Base-by-base conservation (phyloP, 2,888 invertebrate genomes). In the Pemphredon lugubris region DNA sequence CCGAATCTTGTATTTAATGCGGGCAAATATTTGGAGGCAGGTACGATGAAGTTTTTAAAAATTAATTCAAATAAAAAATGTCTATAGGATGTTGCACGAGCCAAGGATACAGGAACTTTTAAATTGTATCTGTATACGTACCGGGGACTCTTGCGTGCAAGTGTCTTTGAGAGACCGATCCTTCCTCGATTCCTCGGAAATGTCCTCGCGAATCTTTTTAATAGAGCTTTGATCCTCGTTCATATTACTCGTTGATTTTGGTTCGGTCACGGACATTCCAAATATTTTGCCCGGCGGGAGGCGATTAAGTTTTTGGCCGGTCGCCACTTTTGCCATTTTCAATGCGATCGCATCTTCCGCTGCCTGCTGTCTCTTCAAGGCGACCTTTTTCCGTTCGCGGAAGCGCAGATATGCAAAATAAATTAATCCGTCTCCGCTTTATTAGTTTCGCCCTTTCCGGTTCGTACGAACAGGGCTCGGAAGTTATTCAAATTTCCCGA, bases 281-380 rank as follows among this genome's bases (percentile, higher is more conserved):
- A 95, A 97, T 76, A 98, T 97, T 32, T 97, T 95, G 1, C 98
- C 98, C 37, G 96, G 96, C 1, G 98, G 97, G 63, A 97, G 91
- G 74, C 93, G 93, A 67, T 93, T 93, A 80, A 94, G 92, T 76
- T 93, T 92, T 30, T 94, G 93, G 37, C 97, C 96, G 2, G 94
- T 95, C 79, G 95, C 94, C 30, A 94, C 94, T n/a, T 96, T 95
- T 14, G 97, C 95, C 84, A 98, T 92, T 55, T 97, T 96, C 63
- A 98, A 91, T 0, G 98, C 98, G 78, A 98, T 97, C 59, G 97
- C 97, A 88, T 98, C 98, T 91, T 98, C 98, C 0, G 98, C 98
- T 0, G 98, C 98, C 91, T 98, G 98, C 89, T 98, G 98, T 11
- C 98, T 92, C 91, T 98, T 98, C 61, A 98, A 90, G 2, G 98